These are phyloP conservation scores for Epinephelus coioides DNA, from an alignment of 2,797 vertebrate species.

Conservation along the genomic window DNA sequence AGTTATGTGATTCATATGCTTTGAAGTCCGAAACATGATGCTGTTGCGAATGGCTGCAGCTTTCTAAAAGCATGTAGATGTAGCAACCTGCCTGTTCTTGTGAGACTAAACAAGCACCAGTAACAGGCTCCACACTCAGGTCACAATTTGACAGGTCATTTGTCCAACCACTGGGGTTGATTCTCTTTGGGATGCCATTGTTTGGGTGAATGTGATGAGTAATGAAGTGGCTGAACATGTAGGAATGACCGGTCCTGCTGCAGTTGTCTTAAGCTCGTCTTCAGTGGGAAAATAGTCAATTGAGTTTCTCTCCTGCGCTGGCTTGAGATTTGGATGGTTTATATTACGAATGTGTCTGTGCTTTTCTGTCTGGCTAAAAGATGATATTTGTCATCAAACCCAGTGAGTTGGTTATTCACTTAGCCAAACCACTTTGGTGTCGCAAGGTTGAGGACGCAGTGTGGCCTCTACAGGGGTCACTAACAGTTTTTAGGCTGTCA, in stretches of 20 bases:
- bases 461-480: neutral
- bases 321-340: neutral
- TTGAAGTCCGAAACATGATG: slow-evolving; percentile 6
- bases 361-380: neutral
- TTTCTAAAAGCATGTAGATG: slow-evolving; percentile 5
- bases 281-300: neutral
- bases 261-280: neutral
- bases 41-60: slow-evolving; percentile 7
- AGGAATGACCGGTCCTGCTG: slow-evolving; percentile 9
- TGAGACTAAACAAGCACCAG: slow-evolving; percentile 37
- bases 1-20: slow-evolving; percentile 6
- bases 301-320: neutral
- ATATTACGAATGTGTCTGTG: neutral
- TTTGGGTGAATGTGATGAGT: slow-evolving; percentile 27
- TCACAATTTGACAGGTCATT: slow-evolving; percentile 25
- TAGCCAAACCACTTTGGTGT: neutral
- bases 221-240: neutral
- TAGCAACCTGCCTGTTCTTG: neutral
- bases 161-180: slow-evolving; percentile 20
- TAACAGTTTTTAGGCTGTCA: neutral
- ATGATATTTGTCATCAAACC: neutral
- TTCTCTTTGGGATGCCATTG: neutral
- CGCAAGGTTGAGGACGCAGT: neutral
- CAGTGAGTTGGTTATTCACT: neutral
- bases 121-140: slow-evolving; percentile 11